Conservation (phyloP, 2,113 vertebrate species). For the Micromys minutus region DNA sequence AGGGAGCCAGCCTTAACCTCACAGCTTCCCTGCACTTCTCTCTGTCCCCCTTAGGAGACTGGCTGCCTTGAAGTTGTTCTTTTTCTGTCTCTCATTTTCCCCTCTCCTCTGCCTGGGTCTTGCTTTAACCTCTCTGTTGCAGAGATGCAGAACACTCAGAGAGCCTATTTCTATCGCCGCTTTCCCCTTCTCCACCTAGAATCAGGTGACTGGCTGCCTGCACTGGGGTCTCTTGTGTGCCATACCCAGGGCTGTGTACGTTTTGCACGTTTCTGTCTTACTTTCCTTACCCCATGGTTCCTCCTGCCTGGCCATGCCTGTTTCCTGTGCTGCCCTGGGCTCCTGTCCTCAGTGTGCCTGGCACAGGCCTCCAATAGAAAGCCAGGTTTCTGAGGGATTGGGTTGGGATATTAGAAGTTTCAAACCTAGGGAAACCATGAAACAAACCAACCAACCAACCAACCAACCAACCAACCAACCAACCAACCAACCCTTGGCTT, state of each 20-base stretch:
- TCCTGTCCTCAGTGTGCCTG: background rate
- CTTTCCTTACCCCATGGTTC: slow-evolving; percentile 66
- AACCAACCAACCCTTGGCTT: fast-evolving
- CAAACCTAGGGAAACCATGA: no score
- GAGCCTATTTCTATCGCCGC: slow-evolving; percentile 96
- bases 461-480: no score
- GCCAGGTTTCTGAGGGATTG: background rate
- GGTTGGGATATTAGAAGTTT: background rate
- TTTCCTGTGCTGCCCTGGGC: background rate
- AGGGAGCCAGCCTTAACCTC: background rate
- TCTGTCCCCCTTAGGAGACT: slow-evolving; percentile 61
- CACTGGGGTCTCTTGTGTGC: slow-evolving; percentile 78
- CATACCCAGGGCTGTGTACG: slow-evolving; percentile 79
- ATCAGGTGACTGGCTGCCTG: slow-evolving; percentile 91
- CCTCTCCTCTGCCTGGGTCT: slow-evolving; percentile 82
- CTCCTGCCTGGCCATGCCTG: slow-evolving; percentile 79
- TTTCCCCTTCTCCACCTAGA: slow-evolving; percentile 93
- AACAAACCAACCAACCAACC: no score
- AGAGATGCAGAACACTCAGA: slow-evolving; percentile 95
- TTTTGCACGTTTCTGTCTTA: slow-evolving; percentile 74
- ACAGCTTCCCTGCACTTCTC: slow-evolving; percentile 42
- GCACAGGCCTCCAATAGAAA: background rate
- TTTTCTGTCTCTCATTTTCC: slow-evolving; percentile 73
- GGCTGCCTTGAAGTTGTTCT: slow-evolving; percentile 71
- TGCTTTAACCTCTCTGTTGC: slow-evolving; percentile 89